Base-by-base conservation (phyloP, 1,140 invertebrate species). In the Tetramorium alpestre region DNA sequence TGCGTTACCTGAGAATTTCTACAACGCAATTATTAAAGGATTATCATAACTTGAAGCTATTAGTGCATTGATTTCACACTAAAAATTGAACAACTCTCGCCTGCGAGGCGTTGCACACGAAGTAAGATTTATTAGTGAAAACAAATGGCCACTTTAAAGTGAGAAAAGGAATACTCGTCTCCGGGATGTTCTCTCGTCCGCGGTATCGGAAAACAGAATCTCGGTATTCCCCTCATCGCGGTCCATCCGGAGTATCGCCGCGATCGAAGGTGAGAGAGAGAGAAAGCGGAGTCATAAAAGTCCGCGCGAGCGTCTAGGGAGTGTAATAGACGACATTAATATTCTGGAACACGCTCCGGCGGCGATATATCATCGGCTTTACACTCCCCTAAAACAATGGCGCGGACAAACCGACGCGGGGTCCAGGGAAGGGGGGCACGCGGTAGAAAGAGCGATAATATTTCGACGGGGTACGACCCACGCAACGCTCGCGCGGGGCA, bases 301-400 rank as follows among this genome's bases (percentile, higher is more conserved):
- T 38, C 38, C 18, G 51, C 51, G 67, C 67, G 69, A 82, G 41
- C 25, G 54, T 84, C 65, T 80, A 81, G 89, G 64, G 89, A 90
- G 58, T 62, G 85, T 90, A 90, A 90, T 90, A 90, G 81, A 88
- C 60, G 60, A 56, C 89, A 90, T 90, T 90, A 90, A 90, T 90
- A 90, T 90, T 90, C 89, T 70, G 58, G 77, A 88, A 90, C 89
- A 90, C 81, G 81, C 64, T 90, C 64, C 41, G 60, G 8, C 60
- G 33, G 65, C 90, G 89, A 90, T 90, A 90, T 90, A 90, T 90
- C 89, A 90, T 90, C 82, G 87, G 86, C 75, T 90, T 90, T 88
- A 87, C 86, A 90, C 89, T 90, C 89, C 89, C 89, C 89, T 90
- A 90, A 90, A 86, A 90, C 89, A 90, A 90, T 90, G 89, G 90